A percentile compares a stretch with the other conserved stretches of the same genome.
These are phyloP conservation scores for Xerus rutilus DNA, from an alignment of 2,797 vertebrate genomes.

Conservation along the genomic window DNA sequence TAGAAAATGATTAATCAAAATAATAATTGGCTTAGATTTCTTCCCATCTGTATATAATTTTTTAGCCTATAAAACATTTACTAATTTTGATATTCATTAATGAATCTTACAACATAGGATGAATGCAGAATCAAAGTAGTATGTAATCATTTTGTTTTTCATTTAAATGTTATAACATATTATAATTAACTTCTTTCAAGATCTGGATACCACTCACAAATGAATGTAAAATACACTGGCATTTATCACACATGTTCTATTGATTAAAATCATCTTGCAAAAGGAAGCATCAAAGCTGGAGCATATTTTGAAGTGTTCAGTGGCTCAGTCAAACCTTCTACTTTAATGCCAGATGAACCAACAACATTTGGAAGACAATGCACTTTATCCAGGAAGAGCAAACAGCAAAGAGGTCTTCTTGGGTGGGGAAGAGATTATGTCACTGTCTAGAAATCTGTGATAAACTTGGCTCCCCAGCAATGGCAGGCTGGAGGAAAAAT, in stretches of 20 bases:
- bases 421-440: slow-evolving; percentile 75
- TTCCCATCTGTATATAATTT: slow-evolving; percentile 8
- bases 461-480: slow-evolving; percentile 67
- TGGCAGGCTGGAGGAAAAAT: slow-evolving; percentile 16
- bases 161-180: slow-evolving; percentile 32
- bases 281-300: background rate
- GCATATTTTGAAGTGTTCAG: slow-evolving; percentile 19
- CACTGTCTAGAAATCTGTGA: slow-evolving; percentile 78
- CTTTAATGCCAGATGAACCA: slow-evolving; percentile 19
- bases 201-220: background rate
- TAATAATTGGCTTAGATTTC: slow-evolving; percentile 35
- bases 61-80: slow-evolving; percentile 15
- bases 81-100: slow-evolving; percentile 61
- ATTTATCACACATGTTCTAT: background rate
- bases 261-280: slow-evolving; percentile 39
- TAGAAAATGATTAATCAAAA: slow-evolving; percentile 44
- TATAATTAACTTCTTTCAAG: slow-evolving; percentile 2
- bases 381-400: slow-evolving; percentile 58
- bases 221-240: background rate
- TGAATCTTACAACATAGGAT: slow-evolving; percentile 6
- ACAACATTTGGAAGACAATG: slow-evolving; percentile 51
- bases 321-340: background rate
- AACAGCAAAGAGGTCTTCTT: slow-evolving; percentile 58
- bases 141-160: background rate
- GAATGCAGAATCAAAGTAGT: slow-evolving; percentile 50